These are phyloP conservation scores for Prietella phreatophila DNA, from an alignment of 2,113 vertebrate species.

Conservation along the genomic window DNA sequence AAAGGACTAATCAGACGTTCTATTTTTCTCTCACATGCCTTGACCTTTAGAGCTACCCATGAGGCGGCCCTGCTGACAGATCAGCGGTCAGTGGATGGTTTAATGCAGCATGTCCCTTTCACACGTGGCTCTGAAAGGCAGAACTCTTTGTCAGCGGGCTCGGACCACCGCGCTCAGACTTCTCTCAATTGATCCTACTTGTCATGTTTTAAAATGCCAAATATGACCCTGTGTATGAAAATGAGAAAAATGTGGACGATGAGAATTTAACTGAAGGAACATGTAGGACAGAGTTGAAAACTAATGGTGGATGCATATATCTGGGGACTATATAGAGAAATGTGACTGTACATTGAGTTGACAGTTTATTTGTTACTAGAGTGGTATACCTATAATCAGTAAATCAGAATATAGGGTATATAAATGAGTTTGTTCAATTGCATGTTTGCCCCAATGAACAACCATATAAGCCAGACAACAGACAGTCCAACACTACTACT, in stretches of 20 bases:
- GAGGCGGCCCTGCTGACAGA: slow-evolving; percentile 39
- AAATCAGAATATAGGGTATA: not conserved
- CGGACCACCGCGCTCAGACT: slow-evolving; percentile 50
- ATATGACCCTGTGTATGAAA: not conserved
- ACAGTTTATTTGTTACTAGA: not conserved
- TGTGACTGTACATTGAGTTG: not conserved
- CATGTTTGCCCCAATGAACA: not conserved
- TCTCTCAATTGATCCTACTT: not conserved
- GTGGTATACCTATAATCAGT: not conserved
- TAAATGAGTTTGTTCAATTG: not conserved
- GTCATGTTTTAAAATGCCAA: not conserved
- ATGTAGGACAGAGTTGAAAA: not conserved
- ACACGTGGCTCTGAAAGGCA: slow-evolving; percentile 32
- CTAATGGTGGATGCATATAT: not conserved
- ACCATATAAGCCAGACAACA: not conserved
- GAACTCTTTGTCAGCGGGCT: slow-evolving; percentile 55
- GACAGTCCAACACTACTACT: not conserved
- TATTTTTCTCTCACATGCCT: slow-evolving; percentile 27
- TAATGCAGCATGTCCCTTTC: slow-evolving; percentile 47
- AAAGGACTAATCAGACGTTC: not conserved
- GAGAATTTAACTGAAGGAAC: not conserved
- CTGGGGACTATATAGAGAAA: not conserved
- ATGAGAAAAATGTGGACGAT: not conserved
- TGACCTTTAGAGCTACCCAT: slow-evolving; percentile 45
- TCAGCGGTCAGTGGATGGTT: slow-evolving; percentile 35